phyloP scores from a whole-genome alignment of 1,140 invertebrate genomes.

The Brachystomella parvula region DNA sequence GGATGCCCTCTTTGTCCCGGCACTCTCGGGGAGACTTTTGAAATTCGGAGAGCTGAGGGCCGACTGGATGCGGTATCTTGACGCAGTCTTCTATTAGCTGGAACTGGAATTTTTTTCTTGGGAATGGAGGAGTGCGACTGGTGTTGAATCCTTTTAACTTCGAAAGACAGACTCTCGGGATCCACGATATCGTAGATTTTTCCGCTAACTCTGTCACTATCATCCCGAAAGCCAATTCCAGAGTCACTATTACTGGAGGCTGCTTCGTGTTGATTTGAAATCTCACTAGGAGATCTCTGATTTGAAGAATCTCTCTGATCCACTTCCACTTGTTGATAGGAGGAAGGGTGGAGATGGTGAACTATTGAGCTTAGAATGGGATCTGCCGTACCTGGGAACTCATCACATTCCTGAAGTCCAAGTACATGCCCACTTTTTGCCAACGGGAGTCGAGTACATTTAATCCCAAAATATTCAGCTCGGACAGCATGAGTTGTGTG shows the following conservation, averaged over 20 bases:
- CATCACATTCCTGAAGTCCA: slow-evolving; percentile 53
- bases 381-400: slow-evolving; percentile 82
- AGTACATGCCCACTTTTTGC: slow-evolving; percentile 49
- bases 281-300: slow-evolving; percentile 36
- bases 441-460: slow-evolving; percentile 58
- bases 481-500: slow-evolving; percentile 66
- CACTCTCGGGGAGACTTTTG: neutral
- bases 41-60: neutral
- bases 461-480: slow-evolving; percentile 66
- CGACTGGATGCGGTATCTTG: slow-evolving; percentile 8
- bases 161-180: slow-evolving; percentile 17
- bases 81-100: neutral
- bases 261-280: slow-evolving; percentile 50
- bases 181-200: slow-evolving; percentile 36
- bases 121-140: slow-evolving; percentile 20
- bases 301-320: neutral
- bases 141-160: slow-evolving; percentile 3
- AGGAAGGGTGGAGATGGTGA: slow-evolving; percentile 40
- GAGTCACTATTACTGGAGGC: slow-evolving; percentile 90
- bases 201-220: slow-evolving; percentile 59
- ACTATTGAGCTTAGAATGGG: slow-evolving; percentile 58
- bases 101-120: slow-evolving; percentile 23
- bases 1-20: neutral
- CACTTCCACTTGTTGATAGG: slow-evolving; percentile 29
- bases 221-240: slow-evolving; percentile 83